phyloP scores from a whole-genome alignment of 2,888 invertebrate genomes.

The Chrysolina americana region DNA sequence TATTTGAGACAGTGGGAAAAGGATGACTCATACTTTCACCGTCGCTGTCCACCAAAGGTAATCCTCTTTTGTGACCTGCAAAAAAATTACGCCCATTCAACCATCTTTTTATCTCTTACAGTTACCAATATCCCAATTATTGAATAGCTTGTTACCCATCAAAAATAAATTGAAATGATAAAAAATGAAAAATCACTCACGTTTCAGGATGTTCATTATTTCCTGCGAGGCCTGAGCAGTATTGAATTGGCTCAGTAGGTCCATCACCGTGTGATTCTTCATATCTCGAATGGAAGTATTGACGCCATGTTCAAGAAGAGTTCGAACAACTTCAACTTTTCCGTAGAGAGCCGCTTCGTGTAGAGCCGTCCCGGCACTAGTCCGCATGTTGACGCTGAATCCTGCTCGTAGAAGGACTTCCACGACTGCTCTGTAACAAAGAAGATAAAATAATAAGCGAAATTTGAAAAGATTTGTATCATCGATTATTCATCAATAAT shows the following conservation, averaged over 20 bases:
- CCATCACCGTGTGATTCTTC: slow-evolving; percentile 87
- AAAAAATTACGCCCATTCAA: too few species aligned
- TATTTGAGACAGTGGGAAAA: slow-evolving; percentile 78
- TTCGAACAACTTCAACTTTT: slow-evolving; percentile 88
- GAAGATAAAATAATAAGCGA: background rate
- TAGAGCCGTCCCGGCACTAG: slow-evolving; percentile 89
- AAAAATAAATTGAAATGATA: too few species aligned
- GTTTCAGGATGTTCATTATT: slow-evolving; percentile 87
- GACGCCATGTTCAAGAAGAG: slow-evolving; percentile 85
- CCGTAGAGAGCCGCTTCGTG: slow-evolving; percentile 96
- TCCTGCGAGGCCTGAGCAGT: slow-evolving; percentile 91
- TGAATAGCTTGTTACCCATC: too few species aligned
- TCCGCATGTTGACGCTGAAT: slow-evolving; percentile 89
- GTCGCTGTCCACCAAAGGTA: slow-evolving; percentile 66
- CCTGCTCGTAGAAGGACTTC: slow-evolving; percentile 87
- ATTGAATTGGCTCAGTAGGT: slow-evolving; percentile 85
- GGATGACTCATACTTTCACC: slow-evolving; percentile 70
- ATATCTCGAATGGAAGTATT: slow-evolving; percentile 86
- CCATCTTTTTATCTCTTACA: too few species aligned
- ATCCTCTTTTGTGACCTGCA: slow-evolving; percentile 62
- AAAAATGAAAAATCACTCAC: too few species aligned
- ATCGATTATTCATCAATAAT: too few species aligned
- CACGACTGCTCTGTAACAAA: slow-evolving; percentile 80
- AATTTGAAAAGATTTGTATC: background rate
- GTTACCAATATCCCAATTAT: too few species aligned